A percentile compares a stretch with the other conserved stretches of the same genome.
phyloP scores from a whole-genome alignment of 2,888 invertebrate species.

The Venustoraphidia nigricollis region DNA sequence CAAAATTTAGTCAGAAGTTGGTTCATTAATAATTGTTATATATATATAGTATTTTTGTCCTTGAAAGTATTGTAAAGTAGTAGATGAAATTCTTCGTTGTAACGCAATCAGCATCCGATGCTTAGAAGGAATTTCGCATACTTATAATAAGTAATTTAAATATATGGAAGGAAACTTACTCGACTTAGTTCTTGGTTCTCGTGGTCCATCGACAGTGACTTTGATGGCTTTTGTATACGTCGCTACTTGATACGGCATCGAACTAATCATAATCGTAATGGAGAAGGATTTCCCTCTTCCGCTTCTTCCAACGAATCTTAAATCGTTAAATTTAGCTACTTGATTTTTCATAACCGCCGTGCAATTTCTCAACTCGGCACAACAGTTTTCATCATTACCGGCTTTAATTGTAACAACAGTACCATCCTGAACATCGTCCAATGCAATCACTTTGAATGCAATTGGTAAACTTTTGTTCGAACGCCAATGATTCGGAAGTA shows the following conservation, averaged over 20 bases:
- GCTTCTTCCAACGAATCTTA: slow-evolving; percentile 92
- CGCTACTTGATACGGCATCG: slow-evolving; percentile 68
- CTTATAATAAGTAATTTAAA: no score
- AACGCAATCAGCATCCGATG: no score
- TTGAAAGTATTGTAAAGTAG: no score
- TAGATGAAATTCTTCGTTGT: no score
- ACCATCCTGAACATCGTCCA: slow-evolving; percentile 89
- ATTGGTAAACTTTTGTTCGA: slow-evolving; percentile 94
- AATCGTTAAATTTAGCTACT: slow-evolving; percentile 96
- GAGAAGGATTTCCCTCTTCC: slow-evolving; percentile 95
- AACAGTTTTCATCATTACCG: slow-evolving; percentile 95
- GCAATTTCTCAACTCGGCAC: slow-evolving; percentile 87
- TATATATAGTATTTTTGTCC: no score
- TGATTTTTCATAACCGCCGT: slow-evolving; percentile 94
- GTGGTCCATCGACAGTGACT: slow-evolving; percentile 97
- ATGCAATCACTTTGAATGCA: slow-evolving; percentile 88
- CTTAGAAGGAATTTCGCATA: no score
- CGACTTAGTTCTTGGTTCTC: slow-evolving; percentile 93
- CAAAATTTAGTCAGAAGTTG: no score
- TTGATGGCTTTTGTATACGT: slow-evolving; percentile 95
- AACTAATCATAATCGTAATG: slow-evolving; percentile 82
- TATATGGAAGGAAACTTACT: slow-evolving; percentile 50
- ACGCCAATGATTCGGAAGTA: slow-evolving; percentile 90
- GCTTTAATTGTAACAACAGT: slow-evolving; percentile 87
- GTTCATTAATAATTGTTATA: no score